Evolutionary conservation across 35 echinoderm and acorn worm genomes (phyloP), one percentile per base, ranked within the genome.

Genomic region (Lytechinus pictus): DNA sequence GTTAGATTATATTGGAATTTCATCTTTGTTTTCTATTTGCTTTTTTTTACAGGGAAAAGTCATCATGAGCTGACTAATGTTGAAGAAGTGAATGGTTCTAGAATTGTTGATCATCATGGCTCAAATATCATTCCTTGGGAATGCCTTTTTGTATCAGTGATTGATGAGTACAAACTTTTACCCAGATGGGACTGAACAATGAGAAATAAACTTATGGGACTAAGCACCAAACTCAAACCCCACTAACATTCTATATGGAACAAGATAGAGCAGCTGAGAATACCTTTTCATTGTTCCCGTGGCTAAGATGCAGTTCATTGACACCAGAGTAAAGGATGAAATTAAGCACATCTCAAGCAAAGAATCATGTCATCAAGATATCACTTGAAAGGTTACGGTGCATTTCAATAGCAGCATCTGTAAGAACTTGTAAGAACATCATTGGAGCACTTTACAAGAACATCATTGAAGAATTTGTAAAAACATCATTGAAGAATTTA

Each of bases 261-360:
- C 66, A 79, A 79, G 66, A 79, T 79, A 79, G n/a, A 79, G 66
- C 66, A 79, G 66, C 66, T 79, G 66, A 79, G 66, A n/a, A 79
- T 16, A 79, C 16, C 66, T 24, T n/a, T 79, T 79, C n/a, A 79
- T 79, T 79, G 66, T 79, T 79, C 21, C 66, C 4, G n/a, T n/a
- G 66, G 66, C 21, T 24, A 79, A 0, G 66, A 24, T 79, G 66
- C 66, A 24, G 66, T n/a, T 24, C 66, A 79, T 79, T 6, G 33
- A 44, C 33, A 44, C 19, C 16, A 79, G 66, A 71, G n/a, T 8
- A 44, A 44, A 79, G 66, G 66, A 79, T 79, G 66, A 79, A 24
- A n/a, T 79, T n/a, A 24, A 79, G 66, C 66, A 79, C 66, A 79
- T n/a, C 66, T 24, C 8, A 7, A 24, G 66, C 66, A 24, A 79